Evolutionary conservation across 2,797 vertebrate genomes (phyloP).

Genomic region (Thripadectes ignobilis): DNA sequence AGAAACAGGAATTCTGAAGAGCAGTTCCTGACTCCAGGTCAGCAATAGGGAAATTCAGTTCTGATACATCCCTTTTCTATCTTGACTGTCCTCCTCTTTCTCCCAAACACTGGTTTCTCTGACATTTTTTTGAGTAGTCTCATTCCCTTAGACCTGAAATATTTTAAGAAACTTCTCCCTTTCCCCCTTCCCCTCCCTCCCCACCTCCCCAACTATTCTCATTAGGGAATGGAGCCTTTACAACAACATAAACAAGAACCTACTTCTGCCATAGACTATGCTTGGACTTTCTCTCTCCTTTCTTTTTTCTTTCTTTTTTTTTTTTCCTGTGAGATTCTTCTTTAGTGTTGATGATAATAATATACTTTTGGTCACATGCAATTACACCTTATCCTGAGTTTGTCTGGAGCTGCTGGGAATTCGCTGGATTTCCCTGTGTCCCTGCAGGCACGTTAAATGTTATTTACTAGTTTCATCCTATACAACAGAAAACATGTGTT

Average conservation of each 20-base stretch:
- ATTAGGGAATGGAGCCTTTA: not conserved
- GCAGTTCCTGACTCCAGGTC: not conserved
- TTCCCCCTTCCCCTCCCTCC: too few species aligned
- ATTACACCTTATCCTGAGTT: not conserved
- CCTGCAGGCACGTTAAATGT: not conserved
- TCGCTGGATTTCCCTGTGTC: not conserved
- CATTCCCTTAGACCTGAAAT: not conserved
- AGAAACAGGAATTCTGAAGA: not conserved
- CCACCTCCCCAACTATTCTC: not conserved
- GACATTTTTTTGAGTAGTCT: not conserved
- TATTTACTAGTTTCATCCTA: constrained; percentile 12
- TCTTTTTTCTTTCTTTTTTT: not conserved
- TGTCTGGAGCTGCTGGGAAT: not conserved
- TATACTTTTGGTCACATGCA: not conserved
- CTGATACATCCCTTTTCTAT: not conserved
- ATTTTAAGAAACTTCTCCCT: not conserved
- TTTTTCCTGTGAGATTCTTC: not conserved
- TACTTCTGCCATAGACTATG: not conserved
- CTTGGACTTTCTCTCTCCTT: not conserved
- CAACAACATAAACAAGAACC: not conserved
- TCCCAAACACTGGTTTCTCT: not conserved
- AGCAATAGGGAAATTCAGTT: not conserved
- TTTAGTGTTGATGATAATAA: not conserved
- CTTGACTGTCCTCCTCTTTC: not conserved
- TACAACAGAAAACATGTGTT: not conserved